Base-by-base conservation (phyloP, 2,113 vertebrate species). In the Upupa epops region DNA sequence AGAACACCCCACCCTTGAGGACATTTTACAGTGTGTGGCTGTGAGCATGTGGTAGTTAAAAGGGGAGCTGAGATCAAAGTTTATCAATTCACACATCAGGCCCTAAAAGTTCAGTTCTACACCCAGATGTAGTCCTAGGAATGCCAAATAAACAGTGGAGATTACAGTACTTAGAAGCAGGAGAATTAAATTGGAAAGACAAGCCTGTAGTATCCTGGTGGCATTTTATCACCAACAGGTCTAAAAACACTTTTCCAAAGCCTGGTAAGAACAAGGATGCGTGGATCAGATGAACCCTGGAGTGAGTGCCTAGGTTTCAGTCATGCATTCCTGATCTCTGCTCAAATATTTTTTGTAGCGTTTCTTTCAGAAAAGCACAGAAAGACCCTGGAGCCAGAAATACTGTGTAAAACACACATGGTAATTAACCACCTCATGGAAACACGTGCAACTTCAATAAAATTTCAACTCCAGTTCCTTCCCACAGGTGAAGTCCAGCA, bases 381-480 rank as follows among this genome's bases (percentile, higher is more conserved):
- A 94, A 96, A 95, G 86, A 80, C 92, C 92, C 96, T 91, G 86
- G 83, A 96, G 96, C 96, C 93, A 97, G 80, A 94, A 94, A 91
- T 93, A 75, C 40, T 84, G 70, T 95, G 90, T 93, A 95, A 96
- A 96, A 94, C 79, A 89, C 3, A 3, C 89, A 64, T 75, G 86
- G 74, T 97, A 97, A 97, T 98, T 97, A 96, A 91, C 91, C 89
- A 76, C 69, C 93, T 96, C 93, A 74, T 96, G 92, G 90, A 97
- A 96, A 97, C 89, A 91, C 87, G 86, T 86, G 88, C 88, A 92
- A 93, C 70, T 59, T 84, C 83, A 92, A 78, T 83, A 91, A 92
- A 86, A 91, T 60, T 93, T 94, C 83, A 96, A 95, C 87, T 94
- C 77, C 76, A 89, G 92, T 96, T 97, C 83, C 74, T 95, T 94